Evolutionary conservation across 2,797 vertebrate species (phyloP), one percentile per base, ranked within the genome.

Genomic region (Harpagifer antarcticus): DNA sequence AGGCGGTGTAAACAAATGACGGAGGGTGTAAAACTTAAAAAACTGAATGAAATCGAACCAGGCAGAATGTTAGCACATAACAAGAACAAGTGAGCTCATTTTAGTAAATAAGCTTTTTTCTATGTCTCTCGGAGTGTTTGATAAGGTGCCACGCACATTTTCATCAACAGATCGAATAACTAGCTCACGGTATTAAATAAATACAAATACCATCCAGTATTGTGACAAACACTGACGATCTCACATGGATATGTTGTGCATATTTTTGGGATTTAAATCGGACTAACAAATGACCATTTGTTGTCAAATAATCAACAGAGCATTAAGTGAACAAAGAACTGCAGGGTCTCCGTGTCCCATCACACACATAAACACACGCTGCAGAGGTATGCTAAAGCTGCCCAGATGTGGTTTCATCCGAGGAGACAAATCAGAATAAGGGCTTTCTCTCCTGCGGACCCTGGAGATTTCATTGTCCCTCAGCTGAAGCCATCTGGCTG

Each of bases 401-500:
- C 72, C 87, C 88, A 91, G 84, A 90, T 92, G 86, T 89, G 83
- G 61, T 48, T 84, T 72, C 72, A 81, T 83, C 75, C 56, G 62
- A 74, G 65, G 78, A 88, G 82, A 79, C 80, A 66, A 71, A 84
- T 84, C 80, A 79, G 76, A 89, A 85, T 54, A 67, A 81, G 76
- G 82, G 76, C 82, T 74, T 84, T 87, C 60, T 88, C 72, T 85
- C 63, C 50, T 78, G 72, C 44, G 49, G 78, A 91, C 87, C 77
- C 78, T 43, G 73, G 88, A 88, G 88, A 91, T 80, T 86, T 84
- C 81, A 86, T 74, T 85, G 92, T 91, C 89, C 81, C 86, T 81
- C 75, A 53, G 77, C 60, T 68, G 45, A 73, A 83, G 81, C 81
- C 90, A 94, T 94, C 87, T 93, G 94, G 91, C 87, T 75, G 77